Conservation (phyloP, 2,888 invertebrate species). For the Melanargia galathea region DNA sequence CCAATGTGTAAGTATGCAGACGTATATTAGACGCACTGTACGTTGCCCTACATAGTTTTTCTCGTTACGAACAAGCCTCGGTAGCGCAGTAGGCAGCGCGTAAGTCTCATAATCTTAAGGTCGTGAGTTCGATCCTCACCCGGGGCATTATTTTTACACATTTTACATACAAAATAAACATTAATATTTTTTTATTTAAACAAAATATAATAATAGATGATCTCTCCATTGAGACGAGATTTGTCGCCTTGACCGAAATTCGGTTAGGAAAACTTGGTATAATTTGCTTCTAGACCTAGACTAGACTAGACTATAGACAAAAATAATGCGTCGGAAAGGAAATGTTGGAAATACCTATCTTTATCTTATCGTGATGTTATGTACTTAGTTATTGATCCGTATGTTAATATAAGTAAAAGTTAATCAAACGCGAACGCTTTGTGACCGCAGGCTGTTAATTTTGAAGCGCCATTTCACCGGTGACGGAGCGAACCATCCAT, state of each 20-base stretch:
- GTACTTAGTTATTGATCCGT: too few species aligned
- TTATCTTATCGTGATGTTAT: too few species aligned
- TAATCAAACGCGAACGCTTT: conserved; percentile 11
- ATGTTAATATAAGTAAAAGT: conserved; percentile 8
- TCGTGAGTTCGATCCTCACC: conserved; percentile 98
- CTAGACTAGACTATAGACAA: too few species aligned
- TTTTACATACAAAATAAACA: not conserved
- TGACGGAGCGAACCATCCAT: conserved; percentile 18
- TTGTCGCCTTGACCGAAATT: too few species aligned
- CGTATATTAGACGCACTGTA: too few species aligned
- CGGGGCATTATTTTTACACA: conserved; percentile 81
- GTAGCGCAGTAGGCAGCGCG: conserved; percentile 95
- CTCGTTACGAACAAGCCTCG: conserved; percentile 78
- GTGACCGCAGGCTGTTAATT: conserved; percentile 19
- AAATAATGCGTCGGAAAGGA: too few species aligned
- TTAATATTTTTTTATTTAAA: not conserved
- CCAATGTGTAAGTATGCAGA: too few species aligned
- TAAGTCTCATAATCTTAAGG: conserved; percentile 96
- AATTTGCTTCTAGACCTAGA: too few species aligned
- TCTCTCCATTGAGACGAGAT: too few species aligned
- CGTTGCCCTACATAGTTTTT: too few species aligned
- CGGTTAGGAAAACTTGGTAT: too few species aligned
- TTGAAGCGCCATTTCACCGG: conserved; percentile 24
- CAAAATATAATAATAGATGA: not conserved
- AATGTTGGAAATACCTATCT: too few species aligned